A percentile compares a stretch with the other conserved stretches of the same genome.
Conservation (phyloP, 2,797 vertebrate species). For the Pogoniulus pusillus region DNA sequence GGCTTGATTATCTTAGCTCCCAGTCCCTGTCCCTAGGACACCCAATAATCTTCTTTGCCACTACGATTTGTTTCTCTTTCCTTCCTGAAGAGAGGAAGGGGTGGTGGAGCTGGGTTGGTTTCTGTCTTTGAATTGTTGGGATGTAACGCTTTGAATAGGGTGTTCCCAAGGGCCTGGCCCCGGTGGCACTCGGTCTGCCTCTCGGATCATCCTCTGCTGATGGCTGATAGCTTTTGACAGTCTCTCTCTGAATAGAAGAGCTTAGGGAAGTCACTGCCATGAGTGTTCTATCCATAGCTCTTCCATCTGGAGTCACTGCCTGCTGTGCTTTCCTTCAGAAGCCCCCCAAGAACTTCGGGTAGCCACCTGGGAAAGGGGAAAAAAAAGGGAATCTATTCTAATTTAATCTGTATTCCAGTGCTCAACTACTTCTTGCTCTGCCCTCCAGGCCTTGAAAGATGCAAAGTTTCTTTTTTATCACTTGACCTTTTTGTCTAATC, state of each 20-base stretch:
- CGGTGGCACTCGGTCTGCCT: not conserved
- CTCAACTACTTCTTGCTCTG: not conserved
- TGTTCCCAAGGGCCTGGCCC: not conserved
- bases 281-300: not conserved
- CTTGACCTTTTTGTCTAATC: conserved; percentile 41
- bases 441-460: not conserved
- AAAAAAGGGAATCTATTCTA: conserved; percentile 2
- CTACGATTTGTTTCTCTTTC: conserved; percentile 34
- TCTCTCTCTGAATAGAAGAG: not conserved
- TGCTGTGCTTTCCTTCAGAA: not conserved
- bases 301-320: not conserved
- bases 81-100: not conserved
- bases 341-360: not conserved
- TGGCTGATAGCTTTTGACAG: not conserved
- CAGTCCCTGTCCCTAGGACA: conserved; percentile 37
- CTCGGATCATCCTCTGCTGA: not conserved
- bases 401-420: not conserved
- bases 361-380: not conserved
- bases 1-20: conserved; percentile 25
- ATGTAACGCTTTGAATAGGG: not conserved
- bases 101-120: not conserved
- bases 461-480: conserved; percentile 38
- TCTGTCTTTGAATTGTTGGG: not conserved
- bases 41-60: conserved; percentile 37
- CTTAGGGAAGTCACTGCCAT: not conserved